Evolutionary conservation across 1,140 invertebrate species (phyloP), one percentile per base, ranked within the genome.

Genomic region (Drosophila punjabiensis): DNA sequence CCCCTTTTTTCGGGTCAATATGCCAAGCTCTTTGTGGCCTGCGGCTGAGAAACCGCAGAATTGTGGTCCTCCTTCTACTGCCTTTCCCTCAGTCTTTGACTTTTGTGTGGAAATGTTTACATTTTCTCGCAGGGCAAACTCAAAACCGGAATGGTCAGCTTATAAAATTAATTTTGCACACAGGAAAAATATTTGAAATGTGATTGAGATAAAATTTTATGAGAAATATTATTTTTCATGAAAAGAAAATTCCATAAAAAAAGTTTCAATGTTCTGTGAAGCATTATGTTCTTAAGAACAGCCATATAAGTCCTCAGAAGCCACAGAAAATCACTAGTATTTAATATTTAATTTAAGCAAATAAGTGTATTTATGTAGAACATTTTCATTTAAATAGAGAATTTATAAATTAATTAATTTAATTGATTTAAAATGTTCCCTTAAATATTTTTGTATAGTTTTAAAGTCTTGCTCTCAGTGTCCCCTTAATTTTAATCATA

Each of bases 21-120:
- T 74, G 70, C 70, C 66, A 62, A 79, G 76, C 76, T 63, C 56
- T 58, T 69, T 79, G 75, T 52, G 76, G 75, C 56, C 43, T 78
- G 64, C 68, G 68, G 68, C 76, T 58, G 41, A 69, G 64, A 62
- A 70, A 18, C 76, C 76, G 39, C 76, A 69, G 65, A 20, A 41
- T 59, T 79, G 75, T 37, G 75, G 76, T 41, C 33, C 48, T 76
- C 10, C 35, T 35, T 16, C 39, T n/a, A 24, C 24, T 39, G 41
- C 43, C n/a, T 55, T 18, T 14, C 53, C 13, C 28, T 4, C 9
- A 32, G 66, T n/a, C 63, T 35, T 47, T 61, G 43, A 43, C 67
- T 52, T 78, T 78, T 56, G 32, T 47, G 33, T 43, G 11, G 52
- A 50, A 56, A 63, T 78, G 55, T 66, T 76, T 76, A 76, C 74